phyloP scores from a whole-genome alignment of 2,113 vertebrate species.

The Physeter macrocephalus region DNA sequence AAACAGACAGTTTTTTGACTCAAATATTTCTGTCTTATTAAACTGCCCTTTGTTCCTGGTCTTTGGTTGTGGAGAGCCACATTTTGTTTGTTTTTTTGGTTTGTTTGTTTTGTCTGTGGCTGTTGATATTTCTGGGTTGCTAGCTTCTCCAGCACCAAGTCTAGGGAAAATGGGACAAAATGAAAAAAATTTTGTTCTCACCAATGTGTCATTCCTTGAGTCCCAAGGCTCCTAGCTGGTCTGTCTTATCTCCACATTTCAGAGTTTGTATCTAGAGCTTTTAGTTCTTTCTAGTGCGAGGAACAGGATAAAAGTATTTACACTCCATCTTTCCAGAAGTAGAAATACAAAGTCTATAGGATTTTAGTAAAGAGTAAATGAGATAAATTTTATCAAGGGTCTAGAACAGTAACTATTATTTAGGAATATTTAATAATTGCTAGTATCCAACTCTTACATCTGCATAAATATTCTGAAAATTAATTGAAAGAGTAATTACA shows the following conservation, averaged over 20 bases:
- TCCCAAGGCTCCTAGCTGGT: not conserved
- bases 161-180: not conserved
- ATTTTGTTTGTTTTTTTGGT: not conserved
- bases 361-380: not conserved
- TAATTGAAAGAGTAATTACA: slow-evolving; percentile 21
- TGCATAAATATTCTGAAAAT: slow-evolving; percentile 25
- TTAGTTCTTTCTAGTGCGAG: not conserved
- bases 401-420: not conserved
- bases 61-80: not conserved
- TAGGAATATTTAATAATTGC: not conserved
- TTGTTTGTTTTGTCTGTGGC: not conserved
- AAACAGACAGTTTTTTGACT: not conserved
- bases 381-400: not conserved
- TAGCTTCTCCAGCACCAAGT: not conserved
- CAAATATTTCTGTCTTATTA: not conserved
- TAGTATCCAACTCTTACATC: not conserved
- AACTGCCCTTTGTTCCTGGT: not conserved
- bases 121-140: not conserved
- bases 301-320: not conserved
- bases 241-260: not conserved
- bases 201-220: not conserved
- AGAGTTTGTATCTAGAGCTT: not conserved
- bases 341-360: not conserved
- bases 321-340: not conserved
- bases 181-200: not conserved